phyloP scores from a whole-genome alignment of 2,797 vertebrate genomes.

The Tiaroga cobitis region DNA sequence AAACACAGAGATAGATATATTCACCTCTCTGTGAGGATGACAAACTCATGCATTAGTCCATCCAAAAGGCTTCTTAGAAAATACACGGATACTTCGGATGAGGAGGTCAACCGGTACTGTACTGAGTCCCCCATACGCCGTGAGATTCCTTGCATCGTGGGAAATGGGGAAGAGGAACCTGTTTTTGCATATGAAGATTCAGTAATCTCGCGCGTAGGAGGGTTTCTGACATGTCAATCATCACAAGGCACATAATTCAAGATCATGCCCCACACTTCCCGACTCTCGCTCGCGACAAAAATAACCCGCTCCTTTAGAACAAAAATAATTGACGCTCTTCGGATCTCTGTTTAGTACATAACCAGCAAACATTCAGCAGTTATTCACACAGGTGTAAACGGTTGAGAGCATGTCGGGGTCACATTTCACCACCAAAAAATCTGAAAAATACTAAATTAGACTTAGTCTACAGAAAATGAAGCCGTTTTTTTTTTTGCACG shows the following conservation, averaged over 20 bases:
- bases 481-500: background rate
- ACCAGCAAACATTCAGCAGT: conserved; percentile 40
- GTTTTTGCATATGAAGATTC: conserved; percentile 45
- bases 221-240: conserved; percentile 45
- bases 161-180: conserved; percentile 6
- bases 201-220: conserved; percentile 4
- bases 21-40: conserved; percentile 65
- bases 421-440: conserved; percentile 17
- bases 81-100: conserved; percentile 36
- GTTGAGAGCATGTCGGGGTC: background rate
- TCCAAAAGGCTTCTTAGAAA: conserved; percentile 56
- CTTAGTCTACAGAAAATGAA: background rate
- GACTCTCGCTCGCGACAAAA: conserved; percentile 35
- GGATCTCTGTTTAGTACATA: conserved; percentile 35
- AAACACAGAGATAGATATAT: conserved; percentile 65
- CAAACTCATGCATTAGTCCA: conserved; percentile 68
- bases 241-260: conserved; percentile 61
- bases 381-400: conserved; percentile 21
- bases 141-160: conserved; percentile 33
- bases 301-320: background rate
- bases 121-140: conserved; percentile 27
- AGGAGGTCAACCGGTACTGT: conserved; percentile 45
- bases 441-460: background rate
- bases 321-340: conserved; percentile 27
- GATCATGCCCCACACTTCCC: conserved; percentile 51